These are phyloP conservation scores for Stomatorhinus walkeri DNA, from an alignment of 2,797 vertebrate genomes.

Conservation along the genomic window DNA sequence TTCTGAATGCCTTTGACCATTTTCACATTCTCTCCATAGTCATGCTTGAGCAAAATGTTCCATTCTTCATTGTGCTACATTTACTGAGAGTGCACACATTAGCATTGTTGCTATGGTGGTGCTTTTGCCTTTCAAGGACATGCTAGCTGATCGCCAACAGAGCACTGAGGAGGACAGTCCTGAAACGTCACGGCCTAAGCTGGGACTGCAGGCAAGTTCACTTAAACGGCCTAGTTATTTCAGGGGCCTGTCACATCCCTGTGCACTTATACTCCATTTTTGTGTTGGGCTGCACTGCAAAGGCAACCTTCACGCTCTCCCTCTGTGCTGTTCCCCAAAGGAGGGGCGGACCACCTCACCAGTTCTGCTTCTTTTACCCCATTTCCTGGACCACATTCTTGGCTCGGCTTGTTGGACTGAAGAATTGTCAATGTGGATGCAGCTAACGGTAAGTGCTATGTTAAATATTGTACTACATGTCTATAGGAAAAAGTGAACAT, in stretches of 20 bases:
- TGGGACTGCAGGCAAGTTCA: constrained; percentile 17
- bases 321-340: constrained; percentile 24
- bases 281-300: constrained; percentile 18
- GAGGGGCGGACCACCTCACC: constrained; percentile 6
- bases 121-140: constrained; percentile 31
- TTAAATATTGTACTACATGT: neutral
- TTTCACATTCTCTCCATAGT: neutral
- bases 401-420: neutral
- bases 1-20: neutral
- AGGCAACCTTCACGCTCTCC: neutral
- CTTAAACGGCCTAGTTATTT: constrained; percentile 28
- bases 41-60: neutral
- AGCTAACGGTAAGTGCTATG: constrained; percentile 32
- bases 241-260: constrained; percentile 4
- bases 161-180: constrained; percentile 17
- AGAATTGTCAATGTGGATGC: constrained; percentile 29
- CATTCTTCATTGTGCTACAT: neutral
- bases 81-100: constrained; percentile 25
- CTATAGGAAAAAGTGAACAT: neutral
- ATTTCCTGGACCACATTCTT: constrained; percentile 15
- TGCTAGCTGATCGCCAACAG: constrained; percentile 16
- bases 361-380: neutral
- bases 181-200: constrained; percentile 13
- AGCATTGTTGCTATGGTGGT: constrained; percentile 9
- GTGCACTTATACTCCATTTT: constrained; percentile 14